phyloP scores from a whole-genome alignment of 2,888 invertebrate genomes.

The Labia minor region DNA sequence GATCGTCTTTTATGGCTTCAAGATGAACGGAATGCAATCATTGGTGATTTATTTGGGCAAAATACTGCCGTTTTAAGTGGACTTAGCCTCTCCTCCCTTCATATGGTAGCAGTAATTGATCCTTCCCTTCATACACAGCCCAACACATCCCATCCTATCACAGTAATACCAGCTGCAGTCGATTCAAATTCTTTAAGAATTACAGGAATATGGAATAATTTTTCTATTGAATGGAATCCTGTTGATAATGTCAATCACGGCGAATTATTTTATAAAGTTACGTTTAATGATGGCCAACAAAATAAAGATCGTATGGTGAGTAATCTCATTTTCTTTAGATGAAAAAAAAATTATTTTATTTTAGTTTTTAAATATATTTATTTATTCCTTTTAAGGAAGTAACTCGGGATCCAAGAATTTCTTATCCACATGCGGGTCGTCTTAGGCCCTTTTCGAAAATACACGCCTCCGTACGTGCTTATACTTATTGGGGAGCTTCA shows the following conservation, averaged over 20 bases:
- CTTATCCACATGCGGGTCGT: conserved; percentile 26
- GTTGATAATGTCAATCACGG: conserved; percentile 66
- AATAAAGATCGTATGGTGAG: conserved; percentile 47
- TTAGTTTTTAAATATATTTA: too few relatives aligned
- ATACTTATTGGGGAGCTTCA: conserved; percentile 75
- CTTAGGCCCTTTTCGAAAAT: conserved; percentile 56
- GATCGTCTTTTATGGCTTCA: conserved; percentile 75
- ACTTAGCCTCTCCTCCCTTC: conserved; percentile 51
- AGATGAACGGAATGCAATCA: conserved; percentile 57
- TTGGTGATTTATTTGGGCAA: conserved; percentile 62
- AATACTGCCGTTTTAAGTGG: conserved; percentile 59
- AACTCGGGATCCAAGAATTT: conserved; percentile 33
- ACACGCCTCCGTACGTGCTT: conserved; percentile 64
- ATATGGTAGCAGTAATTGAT: conserved; percentile 62
- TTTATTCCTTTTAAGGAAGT: conserved; percentile 29
- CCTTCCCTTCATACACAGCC: conserved; percentile 44
- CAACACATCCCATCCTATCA: conserved; percentile 35
- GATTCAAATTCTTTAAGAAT: conserved; percentile 54
- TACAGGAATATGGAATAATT: conserved; percentile 64
- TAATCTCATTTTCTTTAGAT: conserved; percentile 16
- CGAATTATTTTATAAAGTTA: conserved; percentile 70
- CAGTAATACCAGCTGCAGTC: conserved; percentile 65
- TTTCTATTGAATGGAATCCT: conserved; percentile 74
- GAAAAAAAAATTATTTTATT: too few relatives aligned
- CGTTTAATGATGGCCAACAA: conserved; percentile 45